These are phyloP conservation scores for Philereme vetulata DNA, from an alignment of 2,888 invertebrate species.

Conservation along the genomic window DNA sequence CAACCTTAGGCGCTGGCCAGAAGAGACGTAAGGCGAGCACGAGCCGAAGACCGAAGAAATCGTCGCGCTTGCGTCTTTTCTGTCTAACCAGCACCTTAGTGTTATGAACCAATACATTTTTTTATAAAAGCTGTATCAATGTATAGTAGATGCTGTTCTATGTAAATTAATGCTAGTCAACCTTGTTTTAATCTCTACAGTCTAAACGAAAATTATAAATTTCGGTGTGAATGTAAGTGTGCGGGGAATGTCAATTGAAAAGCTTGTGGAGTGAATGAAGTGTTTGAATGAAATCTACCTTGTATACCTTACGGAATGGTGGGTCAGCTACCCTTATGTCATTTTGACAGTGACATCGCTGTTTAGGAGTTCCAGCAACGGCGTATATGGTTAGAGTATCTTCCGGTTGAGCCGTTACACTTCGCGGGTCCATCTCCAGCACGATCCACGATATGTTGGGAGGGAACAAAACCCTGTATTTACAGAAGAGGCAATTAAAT, in stretches of 20 bases:
- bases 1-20: too few species aligned
- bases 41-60: too few species aligned
- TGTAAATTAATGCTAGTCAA: too few species aligned
- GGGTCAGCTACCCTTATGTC: conserved; percentile 59
- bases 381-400: conserved; percentile 90
- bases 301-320: conserved; percentile 77
- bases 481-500: conserved; percentile 12
- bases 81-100: too few species aligned
- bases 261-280: conserved; percentile 31
- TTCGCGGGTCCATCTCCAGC: conserved; percentile 96
- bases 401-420: conserved; percentile 96
- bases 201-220: too few species aligned
- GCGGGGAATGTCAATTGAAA: conserved; percentile 23
- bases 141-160: too few species aligned
- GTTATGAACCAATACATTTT: too few species aligned
- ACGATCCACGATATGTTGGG: conserved; percentile 95
- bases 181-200: too few species aligned
- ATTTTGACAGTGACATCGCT: conserved; percentile 63
- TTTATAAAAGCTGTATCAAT: too few species aligned
- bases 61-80: too few species aligned
- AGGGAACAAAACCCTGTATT: conserved; percentile 92
- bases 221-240: conserved; percentile 29
- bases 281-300: conserved; percentile 59
- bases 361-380: conserved; percentile 66
- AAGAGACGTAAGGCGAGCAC: too few species aligned